Evolutionary conservation across 2,113 vertebrate species (phyloP).

Genomic region (Alaudala cheleensis): DNA sequence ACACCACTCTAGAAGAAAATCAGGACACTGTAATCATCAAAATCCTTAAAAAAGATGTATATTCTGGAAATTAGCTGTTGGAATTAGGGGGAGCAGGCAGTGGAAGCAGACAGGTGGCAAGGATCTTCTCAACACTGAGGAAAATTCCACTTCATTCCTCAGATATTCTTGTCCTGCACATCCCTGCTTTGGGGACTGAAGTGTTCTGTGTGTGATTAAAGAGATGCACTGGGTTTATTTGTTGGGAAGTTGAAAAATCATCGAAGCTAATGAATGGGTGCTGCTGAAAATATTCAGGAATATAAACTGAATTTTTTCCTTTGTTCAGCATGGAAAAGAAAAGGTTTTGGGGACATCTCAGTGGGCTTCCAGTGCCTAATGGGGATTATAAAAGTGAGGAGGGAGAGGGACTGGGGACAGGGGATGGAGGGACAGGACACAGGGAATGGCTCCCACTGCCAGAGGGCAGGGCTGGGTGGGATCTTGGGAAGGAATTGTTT

Average conservation of each 20-base stretch:
- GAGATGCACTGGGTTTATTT: neutral
- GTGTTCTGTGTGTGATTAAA: neutral
- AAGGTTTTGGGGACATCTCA: neutral
- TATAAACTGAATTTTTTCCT: neutral
- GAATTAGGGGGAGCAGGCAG: neutral
- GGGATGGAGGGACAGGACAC: neutral
- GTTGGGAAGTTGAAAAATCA: neutral
- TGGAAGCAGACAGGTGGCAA: neutral
- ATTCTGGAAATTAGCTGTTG: neutral
- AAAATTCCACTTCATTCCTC: conserved; percentile 9
- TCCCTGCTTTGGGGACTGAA: neutral
- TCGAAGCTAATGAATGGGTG: neutral
- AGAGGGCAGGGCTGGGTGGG: neutral
- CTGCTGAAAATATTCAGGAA: neutral
- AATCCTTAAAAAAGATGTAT: neutral
- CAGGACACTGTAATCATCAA: neutral
- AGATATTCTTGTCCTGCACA: neutral
- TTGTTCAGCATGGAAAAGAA: neutral
- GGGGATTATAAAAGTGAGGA: neutral
- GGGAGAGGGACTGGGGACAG: neutral
- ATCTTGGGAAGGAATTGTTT: neutral
- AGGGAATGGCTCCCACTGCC: neutral
- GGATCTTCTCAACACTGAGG: neutral
- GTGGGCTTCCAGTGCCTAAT: neutral
- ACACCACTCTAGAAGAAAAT: neutral